Base-by-base conservation (phyloP, 2,888 invertebrate species). In the Drosophila flavopinicola region DNA sequence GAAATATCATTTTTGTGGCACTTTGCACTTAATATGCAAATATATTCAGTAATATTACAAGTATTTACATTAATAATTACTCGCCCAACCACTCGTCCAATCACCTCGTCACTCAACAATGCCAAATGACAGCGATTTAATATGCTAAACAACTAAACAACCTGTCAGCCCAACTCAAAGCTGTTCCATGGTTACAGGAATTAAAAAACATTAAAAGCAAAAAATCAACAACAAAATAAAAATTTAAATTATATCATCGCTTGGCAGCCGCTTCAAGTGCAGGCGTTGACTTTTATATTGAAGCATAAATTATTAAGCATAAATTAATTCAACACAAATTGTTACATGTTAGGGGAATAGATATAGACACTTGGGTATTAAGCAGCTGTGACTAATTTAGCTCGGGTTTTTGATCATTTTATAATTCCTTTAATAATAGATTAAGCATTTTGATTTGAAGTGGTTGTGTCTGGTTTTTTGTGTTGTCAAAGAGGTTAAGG, bases 31-130 rank as follows among this genome's bases (percentile, higher is more conserved):
- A 4, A 37, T 30, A 33, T 60, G 27, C 7, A 35, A 25, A 41
- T 39, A 10, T 20, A 25, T 17, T 41, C 32, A 47, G 41, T 29
- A 49, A 42, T 41, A 37, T 44, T 52, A 17, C 38, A 58, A 42
- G 47, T 33, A 54, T 65, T 69, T 69, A 24, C 65, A 68, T 39
- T 38, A 47, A 47, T 54, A 54, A 69, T 65, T 58, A 59, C 53
- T 51, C 7, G 53, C n/a, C 20, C 29, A 54, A 48, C 41, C 38
- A 66, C 45, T 49, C 32, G 29, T 42, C 30, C 59, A 65, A 51
- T 65, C 48, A 52, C 20, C 48, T 63, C 24, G 52, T 48, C 57
- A 52, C 41, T 51, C 17, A 20, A 38, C 47, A 67, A 47, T 38
- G 38, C 24, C 45, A 67, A 70, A 11, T 37, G 56, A 57, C 57